Evolutionary conservation across 2,113 vertebrate species (phyloP).

Genomic region (western clawed frog (Xenopus tropicalis)): UCB_Xtro_10.0 CM004446.2:118623501-118624000

Average conservation of each 20-base stretch:
- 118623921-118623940: no score
- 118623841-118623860: no score
- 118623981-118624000: no score
- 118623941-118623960: no score
- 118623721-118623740: conserved; percentile 86
- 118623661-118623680: conserved; percentile 84
- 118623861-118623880: no score
- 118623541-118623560: conserved; percentile 58
- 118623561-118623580: conserved; percentile 59
- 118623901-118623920: no score
- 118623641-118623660: conserved; percentile 89
- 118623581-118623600: conserved; percentile 78
- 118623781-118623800: background rate
- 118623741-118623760: conserved; percentile 76
- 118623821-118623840: no score
- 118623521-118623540: background rate
- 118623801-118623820: no score
- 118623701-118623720: conserved; percentile 80
- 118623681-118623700: conserved; percentile 87
- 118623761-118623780: no score
- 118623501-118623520: no score
- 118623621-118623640: conserved; percentile 86
- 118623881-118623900: no score
- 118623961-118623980: no score
- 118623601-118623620: conserved; percentile 82